These are phyloP conservation scores for Cavia porcellus DNA, from an alignment of 2,113 vertebrate species.

Conservation along the genomic window DNA sequence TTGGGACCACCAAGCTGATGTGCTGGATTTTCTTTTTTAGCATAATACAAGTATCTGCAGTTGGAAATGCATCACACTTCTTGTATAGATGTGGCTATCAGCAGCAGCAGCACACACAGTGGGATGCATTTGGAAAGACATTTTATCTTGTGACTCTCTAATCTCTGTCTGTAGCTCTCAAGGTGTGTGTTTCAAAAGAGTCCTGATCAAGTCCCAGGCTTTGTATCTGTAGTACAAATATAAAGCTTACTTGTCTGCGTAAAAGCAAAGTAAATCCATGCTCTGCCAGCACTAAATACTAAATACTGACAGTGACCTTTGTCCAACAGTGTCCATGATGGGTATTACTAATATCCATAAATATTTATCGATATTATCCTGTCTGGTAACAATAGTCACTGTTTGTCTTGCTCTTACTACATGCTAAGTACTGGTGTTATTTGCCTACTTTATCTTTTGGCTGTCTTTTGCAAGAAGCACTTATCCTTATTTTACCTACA, in stretches of 20 bases:
- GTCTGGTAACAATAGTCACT: not conserved
- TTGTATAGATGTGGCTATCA: not conserved
- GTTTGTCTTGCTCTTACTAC: not conserved
- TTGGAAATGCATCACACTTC: not conserved
- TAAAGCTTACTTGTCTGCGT: not conserved
- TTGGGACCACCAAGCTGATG: not conserved
- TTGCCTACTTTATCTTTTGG: not conserved
- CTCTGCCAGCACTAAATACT: not conserved
- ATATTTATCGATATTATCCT: not conserved
- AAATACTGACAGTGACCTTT: constrained; percentile 1
- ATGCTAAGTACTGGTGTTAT: not conserved
- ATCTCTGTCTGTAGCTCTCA: not conserved
- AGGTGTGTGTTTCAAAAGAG: not conserved
- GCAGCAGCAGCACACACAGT: not conserved
- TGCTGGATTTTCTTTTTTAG: not conserved
- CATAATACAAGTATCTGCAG: not conserved
- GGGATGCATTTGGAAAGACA: not conserved
- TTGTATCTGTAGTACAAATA: not conserved
- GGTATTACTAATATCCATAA: not conserved
- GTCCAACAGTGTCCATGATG: not conserved
- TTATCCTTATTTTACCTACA: not conserved
- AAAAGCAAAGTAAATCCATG: not conserved
- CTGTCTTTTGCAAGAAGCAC: not conserved
- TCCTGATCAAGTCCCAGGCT: not conserved
- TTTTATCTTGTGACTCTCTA: not conserved